These are phyloP conservation scores for Dryobates pubescens DNA, from an alignment of 2,797 vertebrate species.

Conservation along the genomic window DNA sequence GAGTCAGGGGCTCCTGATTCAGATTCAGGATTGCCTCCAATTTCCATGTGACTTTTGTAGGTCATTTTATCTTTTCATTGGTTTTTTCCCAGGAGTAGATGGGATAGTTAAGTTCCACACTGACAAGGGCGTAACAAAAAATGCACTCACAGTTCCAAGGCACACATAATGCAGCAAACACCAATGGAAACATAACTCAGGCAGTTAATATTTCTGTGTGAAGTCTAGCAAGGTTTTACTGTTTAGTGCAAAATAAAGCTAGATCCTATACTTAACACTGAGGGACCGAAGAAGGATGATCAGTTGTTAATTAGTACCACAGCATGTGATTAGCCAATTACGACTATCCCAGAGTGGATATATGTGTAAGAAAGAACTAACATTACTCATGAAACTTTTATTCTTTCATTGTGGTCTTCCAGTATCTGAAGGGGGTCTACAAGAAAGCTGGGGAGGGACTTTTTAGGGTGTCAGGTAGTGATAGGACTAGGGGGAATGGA, in stretches of 20 bases:
- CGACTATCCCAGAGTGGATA: background rate
- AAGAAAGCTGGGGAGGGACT: no score
- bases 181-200: background rate
- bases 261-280: background rate
- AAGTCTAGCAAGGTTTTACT: background rate
- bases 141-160: background rate
- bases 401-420: no score
- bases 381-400: background rate
- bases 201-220: background rate
- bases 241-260: background rate
- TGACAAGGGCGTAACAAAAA: background rate
- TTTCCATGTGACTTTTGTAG: fast-evolving
- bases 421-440: no score
- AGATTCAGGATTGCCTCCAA: background rate
- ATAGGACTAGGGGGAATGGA: no score
- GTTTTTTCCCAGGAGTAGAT: background rate
- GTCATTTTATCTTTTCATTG: background rate
- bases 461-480: no score
- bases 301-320: background rate
- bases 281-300: background rate
- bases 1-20: background rate
- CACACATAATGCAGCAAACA: background rate
- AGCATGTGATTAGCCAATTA: background rate
- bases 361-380: background rate
- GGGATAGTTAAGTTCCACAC: background rate